phyloP scores from a whole-genome alignment of 1,140 invertebrate species.

The Holcopasites calliopsidis region DNA sequence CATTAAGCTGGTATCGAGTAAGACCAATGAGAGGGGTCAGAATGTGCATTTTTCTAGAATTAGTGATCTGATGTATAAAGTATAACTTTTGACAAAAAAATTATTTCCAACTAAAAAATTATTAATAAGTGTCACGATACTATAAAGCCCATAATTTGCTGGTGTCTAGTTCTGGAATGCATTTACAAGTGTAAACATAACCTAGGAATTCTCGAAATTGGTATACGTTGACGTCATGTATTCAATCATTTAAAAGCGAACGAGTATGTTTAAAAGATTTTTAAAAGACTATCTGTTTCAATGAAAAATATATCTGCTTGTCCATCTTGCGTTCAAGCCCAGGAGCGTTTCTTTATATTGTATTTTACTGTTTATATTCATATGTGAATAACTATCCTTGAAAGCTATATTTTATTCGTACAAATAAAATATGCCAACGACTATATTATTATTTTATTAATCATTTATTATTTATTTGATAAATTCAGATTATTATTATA shows the following conservation, averaged over 20 bases:
- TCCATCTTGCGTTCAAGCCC: neutral
- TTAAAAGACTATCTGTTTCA: neutral
- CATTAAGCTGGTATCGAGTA: neutral
- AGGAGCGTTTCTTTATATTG: neutral
- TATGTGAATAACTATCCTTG: neutral
- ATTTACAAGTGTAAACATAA: constrained; percentile 33
- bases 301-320: neutral
- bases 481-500: no score
- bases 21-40: neutral
- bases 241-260: constrained; percentile 18
- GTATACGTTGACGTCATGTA: neutral
- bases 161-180: neutral
- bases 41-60: constrained; percentile 1
- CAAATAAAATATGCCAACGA: neutral
- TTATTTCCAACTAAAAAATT: neutral
- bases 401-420: neutral
- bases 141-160: neutral
- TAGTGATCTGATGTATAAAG: constrained; percentile 4
- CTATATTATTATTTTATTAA: neutral
- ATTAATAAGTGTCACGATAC: no score
- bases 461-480: no score
- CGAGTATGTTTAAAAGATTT: constrained; percentile 18
- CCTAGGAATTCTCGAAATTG: constrained; percentile 3
- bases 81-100: neutral
- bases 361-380: neutral